Percentiles rank a stretch among this genome's conserved stretches.
Conservation (phyloP, 2,113 vertebrate genomes). For the Todiramphus chloris region DNA sequence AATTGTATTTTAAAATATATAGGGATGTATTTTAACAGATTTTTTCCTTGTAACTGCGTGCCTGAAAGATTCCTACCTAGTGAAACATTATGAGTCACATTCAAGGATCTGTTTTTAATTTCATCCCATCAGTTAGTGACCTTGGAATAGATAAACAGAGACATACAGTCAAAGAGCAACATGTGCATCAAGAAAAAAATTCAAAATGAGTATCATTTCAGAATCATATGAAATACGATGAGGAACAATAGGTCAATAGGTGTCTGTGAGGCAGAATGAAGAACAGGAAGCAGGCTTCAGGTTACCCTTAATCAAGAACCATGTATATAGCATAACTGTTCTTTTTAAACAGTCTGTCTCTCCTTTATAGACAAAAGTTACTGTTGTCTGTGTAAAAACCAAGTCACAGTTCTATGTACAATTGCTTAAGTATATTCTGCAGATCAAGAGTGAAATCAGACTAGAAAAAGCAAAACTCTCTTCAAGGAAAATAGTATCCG, state of each 20-base stretch:
- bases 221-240: background rate
- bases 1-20: background rate
- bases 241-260: background rate
- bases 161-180: background rate
- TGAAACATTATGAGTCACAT: background rate
- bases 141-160: background rate
- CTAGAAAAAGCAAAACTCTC: background rate
- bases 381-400: background rate
- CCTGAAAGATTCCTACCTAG: background rate
- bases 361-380: background rate
- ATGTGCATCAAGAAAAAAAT: background rate
- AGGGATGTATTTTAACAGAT: background rate
- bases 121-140: background rate
- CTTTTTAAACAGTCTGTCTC: background rate
- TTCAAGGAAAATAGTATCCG: background rate
- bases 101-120: background rate
- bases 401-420: background rate
- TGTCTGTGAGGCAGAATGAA: background rate
- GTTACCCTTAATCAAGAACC: background rate
- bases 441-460: background rate
- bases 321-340: background rate
- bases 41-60: background rate
- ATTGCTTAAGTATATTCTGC: background rate
- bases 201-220: background rate
- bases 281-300: background rate